Evolutionary conservation across 1,140 invertebrate species (phyloP).

Genomic region (Drosophila orosa): DNA sequence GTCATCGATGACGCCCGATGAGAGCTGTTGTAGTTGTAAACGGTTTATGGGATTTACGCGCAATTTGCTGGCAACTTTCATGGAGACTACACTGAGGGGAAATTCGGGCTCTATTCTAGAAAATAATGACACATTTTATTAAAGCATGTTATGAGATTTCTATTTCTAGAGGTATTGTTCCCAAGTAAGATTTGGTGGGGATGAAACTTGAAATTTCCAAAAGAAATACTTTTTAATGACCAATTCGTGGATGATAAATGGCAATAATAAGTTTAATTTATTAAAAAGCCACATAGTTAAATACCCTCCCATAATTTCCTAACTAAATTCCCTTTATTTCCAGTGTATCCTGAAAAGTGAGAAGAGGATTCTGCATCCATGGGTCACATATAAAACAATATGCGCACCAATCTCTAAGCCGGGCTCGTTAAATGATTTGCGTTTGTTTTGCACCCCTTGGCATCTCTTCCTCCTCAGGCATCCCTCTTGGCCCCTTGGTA

Average conservation of each 20-base stretch:
- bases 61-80: constrained; percentile 80
- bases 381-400: constrained; percentile 76
- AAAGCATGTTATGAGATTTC: too few species aligned
- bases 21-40: constrained; percentile 81
- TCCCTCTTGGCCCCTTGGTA: constrained; percentile 28
- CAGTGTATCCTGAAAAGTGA: constrained; percentile 14
- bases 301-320: too few species aligned
- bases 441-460: constrained; percentile 61
- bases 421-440: constrained; percentile 81
- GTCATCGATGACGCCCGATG: constrained; percentile 66
- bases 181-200: too few species aligned
- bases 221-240: too few species aligned
- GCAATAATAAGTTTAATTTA: too few species aligned
- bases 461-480: not conserved
- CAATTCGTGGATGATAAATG: too few species aligned
- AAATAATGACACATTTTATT: not conserved
- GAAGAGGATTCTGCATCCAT: constrained; percentile 1
- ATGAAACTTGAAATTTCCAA: too few species aligned
- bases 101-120: not conserved
- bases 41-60: constrained; percentile 82
- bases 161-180: not conserved
- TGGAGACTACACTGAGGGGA: constrained; percentile 23
- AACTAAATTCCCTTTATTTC: too few species aligned
- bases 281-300: too few species aligned
- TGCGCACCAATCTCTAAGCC: constrained; percentile 71